Base-by-base conservation (phyloP, 2,113 vertebrate species). In the Hemicordylus capensis region DNA sequence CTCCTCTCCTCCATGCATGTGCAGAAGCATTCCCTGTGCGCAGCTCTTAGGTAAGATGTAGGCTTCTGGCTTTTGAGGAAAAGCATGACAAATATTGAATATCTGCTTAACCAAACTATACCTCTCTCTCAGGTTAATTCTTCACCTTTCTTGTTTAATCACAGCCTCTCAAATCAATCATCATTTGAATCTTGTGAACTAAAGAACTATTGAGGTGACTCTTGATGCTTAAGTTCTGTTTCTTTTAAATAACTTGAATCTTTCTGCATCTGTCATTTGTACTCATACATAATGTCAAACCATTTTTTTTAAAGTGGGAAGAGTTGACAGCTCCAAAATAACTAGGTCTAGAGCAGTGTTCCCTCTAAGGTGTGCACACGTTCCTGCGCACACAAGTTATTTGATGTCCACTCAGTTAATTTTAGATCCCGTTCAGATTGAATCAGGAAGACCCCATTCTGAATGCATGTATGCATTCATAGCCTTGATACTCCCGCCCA, bases 321-420 rank as follows among this genome's bases (percentile, higher is more conserved):
- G 46, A 31, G 54, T 61, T 80, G 9, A 26, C 74, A 20, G 26
- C 85, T 90, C 89, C 80, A 87, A 80, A 93, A 86, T 85, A 67
- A 89, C 82, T 70, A 39, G 54, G 67, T 85, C 70, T 76, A 76
- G 74, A 86, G 83, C n/a, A n/a, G n/a, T n/a, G n/a, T n/a, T n/a
- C n/a, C n/a, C n/a, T n/a, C n/a, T n/a, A n/a, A n/a, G n/a, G n/a
- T n/a, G n/a, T n/a, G n/a, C n/a, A n/a, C n/a, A n/a, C n/a, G n/a
- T n/a, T n/a, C n/a, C n/a, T n/a, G n/a, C n/a, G n/a, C n/a, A n/a
- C n/a, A n/a, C n/a, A n/a, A n/a, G n/a, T n/a, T n/a, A n/a, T n/a
- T n/a, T n/a, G n/a, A n/a, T n/a, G n/a, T n/a, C n/a, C n/a, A n/a
- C n/a, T n/a, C n/a, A n/a, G n/a, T n/a, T n/a, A n/a, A n/a, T n/a